Conservation (phyloP, 2,888 invertebrate genomes). For the Subacronicta megacephala region DNA sequence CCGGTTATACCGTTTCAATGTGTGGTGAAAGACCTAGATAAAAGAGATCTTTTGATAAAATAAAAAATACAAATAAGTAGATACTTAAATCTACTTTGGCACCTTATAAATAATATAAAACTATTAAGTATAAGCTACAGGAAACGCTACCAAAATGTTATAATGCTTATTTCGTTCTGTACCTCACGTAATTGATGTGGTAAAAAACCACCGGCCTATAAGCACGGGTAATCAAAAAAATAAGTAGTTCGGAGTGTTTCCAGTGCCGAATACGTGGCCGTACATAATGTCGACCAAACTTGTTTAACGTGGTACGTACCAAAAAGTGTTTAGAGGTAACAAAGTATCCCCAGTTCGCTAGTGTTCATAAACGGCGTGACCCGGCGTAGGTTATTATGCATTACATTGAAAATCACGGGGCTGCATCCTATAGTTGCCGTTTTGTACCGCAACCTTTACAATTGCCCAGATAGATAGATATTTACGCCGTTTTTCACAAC, state of each 20-base stretch:
- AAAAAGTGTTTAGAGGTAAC: constrained; percentile 43
- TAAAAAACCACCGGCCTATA: constrained; percentile 53
- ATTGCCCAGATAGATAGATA: constrained; percentile 46
- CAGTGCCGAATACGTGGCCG: constrained; percentile 54
- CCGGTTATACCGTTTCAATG: neutral
- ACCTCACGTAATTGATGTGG: constrained; percentile 53
- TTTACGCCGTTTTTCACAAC: constrained; percentile 31
- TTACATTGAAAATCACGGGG: constrained; percentile 78
- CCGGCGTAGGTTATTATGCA: constrained; percentile 71
- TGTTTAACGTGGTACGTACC: constrained; percentile 37
- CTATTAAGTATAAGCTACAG: constrained; percentile 37
- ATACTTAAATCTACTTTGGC: constrained; percentile 9
- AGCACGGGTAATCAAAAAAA: constrained; percentile 52
- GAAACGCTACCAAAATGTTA: constrained; percentile 49
- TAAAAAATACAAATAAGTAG: constrained; percentile 3
- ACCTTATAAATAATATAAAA: constrained; percentile 14
- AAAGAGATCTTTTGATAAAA: constrained; percentile 11
- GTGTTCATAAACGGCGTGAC: constrained; percentile 61
- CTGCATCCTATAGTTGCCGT: constrained; percentile 68
- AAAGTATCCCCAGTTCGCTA: constrained; percentile 46
- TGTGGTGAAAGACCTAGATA: constrained; percentile 12
- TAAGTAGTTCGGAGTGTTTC: constrained; percentile 50
- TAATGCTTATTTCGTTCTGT: constrained; percentile 42
- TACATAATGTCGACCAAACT: constrained; percentile 44
- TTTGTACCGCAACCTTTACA: constrained; percentile 60